Conservation (phyloP, 1,140 invertebrate species). For the Drosophila tropicalis region DNA sequence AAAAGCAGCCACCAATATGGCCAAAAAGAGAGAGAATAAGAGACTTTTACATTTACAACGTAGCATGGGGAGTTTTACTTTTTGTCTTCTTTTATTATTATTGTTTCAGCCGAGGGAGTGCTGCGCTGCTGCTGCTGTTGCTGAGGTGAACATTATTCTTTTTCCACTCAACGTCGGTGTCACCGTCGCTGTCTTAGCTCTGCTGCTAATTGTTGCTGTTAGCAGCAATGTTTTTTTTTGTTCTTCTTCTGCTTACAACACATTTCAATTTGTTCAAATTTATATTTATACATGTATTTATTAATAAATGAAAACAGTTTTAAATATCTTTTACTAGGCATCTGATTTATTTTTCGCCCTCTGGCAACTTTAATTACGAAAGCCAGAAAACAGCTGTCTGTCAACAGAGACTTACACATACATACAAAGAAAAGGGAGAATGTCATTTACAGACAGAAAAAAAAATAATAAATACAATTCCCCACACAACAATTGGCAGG, state of each 20-base stretch:
- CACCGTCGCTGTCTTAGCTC: background rate
- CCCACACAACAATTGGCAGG: slow-evolving; percentile 69
- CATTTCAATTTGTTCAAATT: slow-evolving; percentile 31
- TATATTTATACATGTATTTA: background rate
- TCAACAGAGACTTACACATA: slow-evolving; percentile 37
- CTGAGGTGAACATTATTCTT: background rate
- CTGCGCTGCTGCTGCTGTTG: background rate
- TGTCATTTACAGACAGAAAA: slow-evolving; percentile 41
- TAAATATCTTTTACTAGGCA: background rate
- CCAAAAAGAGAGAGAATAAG: slow-evolving; percentile 18
- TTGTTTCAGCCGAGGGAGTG: background rate
- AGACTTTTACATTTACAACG: slow-evolving; percentile 61
- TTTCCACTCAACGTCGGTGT: slow-evolving; percentile 14
- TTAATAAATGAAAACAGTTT: background rate
- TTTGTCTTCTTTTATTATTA: slow-evolving; percentile 15
- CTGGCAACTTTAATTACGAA: slow-evolving; percentile 59
- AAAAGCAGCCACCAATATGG: slow-evolving; percentile 28
- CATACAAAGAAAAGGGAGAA: slow-evolving; percentile 27
- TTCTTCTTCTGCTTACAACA: background rate
- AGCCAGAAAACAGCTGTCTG: slow-evolving; percentile 69
- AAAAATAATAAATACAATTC: slow-evolving; percentile 52
- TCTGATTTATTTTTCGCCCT: slow-evolving; percentile 34
- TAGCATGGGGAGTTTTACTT: slow-evolving; percentile 54
- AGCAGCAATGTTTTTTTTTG: slow-evolving; percentile 15
- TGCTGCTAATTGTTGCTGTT: slow-evolving; percentile 30